Percentiles rank a stretch among this genome's conserved stretches.
These are phyloP conservation scores for Tetrapedia diversipes DNA, from an alignment of 2,888 invertebrate genomes.

Conservation along the genomic window DNA sequence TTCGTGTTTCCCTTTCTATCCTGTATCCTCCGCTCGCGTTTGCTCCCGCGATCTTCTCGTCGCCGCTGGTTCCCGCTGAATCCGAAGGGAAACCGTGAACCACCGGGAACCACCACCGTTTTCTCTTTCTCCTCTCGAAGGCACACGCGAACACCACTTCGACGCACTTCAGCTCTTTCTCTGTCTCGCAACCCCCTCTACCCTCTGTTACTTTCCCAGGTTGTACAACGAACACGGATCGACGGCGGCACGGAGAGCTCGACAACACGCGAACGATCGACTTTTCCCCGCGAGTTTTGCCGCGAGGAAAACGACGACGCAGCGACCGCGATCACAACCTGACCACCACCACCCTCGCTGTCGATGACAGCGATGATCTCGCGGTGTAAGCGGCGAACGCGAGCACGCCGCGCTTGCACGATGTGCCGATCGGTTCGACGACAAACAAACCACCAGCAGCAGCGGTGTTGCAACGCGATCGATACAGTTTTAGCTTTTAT, in stretches of 20 bases:
- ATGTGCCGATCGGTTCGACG: conserved; percentile 27
- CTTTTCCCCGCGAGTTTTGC: background rate
- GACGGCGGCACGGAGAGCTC: background rate
- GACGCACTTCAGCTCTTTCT: conserved; percentile 44
- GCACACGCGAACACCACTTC: conserved; percentile 48
- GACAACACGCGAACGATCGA: background rate
- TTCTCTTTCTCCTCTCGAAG: conserved; percentile 10
- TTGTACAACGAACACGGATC: conserved; percentile 13
- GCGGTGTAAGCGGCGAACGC: conserved; percentile 17
- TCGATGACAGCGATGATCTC: conserved; percentile 14
- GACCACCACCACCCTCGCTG: conserved; percentile 19
- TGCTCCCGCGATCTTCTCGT: background rate
- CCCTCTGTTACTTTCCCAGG: conserved; percentile 26
- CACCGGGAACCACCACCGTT: conserved; percentile 33
- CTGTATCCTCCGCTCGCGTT: background rate
- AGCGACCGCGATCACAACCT: background rate
- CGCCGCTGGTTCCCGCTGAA: background rate
- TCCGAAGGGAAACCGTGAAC: background rate
- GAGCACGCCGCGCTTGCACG: conserved; percentile 41
- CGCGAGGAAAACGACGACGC: background rate
- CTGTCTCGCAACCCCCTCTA: conserved; percentile 12
- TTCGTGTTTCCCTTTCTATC: background rate
- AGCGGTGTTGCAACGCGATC: conserved; percentile 8
- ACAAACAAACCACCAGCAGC: conserved; percentile 26
- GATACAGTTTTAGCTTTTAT: conserved; percentile 5